Conservation (phyloP, 2,888 invertebrate genomes). For the Crioceris asparagi region DNA sequence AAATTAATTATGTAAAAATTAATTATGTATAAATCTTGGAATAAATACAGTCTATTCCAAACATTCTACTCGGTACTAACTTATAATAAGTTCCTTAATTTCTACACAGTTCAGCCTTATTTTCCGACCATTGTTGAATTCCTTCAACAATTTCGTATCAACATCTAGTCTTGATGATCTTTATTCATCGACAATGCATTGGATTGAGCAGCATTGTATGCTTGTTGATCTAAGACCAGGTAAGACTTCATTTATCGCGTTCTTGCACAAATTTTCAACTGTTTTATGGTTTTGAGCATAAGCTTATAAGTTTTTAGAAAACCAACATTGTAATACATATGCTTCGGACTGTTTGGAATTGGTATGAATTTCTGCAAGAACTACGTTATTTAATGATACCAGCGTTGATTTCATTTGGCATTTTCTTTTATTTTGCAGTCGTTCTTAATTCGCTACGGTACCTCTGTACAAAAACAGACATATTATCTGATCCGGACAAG, state of each 20-base stretch:
- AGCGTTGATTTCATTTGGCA: too few relatives aligned
- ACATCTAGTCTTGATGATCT: constrained; percentile 85
- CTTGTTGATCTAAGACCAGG: constrained; percentile 88
- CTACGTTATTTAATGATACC: too few relatives aligned
- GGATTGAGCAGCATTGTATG: constrained; percentile 96
- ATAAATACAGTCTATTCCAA: too few relatives aligned
- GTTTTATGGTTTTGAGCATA: neutral
- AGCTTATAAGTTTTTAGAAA: too few relatives aligned
- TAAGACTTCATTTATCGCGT: constrained; percentile 35
- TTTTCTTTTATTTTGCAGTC: constrained; percentile 62
- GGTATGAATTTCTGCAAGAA: too few relatives aligned
- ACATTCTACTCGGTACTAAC: too few relatives aligned
- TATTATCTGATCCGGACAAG: constrained; percentile 77
- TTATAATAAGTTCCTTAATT: too few relatives aligned
- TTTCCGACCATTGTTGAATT: constrained; percentile 77
- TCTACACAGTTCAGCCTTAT: constrained; percentile 81
- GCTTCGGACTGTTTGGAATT: too few relatives aligned
- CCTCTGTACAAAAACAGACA: constrained; percentile 86
- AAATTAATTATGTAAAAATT: too few relatives aligned
- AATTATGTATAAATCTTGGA: too few relatives aligned
- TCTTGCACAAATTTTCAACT: neutral
- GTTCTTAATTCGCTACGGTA: constrained; percentile 84
- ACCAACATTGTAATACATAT: too few relatives aligned
- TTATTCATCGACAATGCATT: constrained; percentile 80
- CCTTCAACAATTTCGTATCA: constrained; percentile 86